Percentiles rank a stretch among this genome's conserved stretches.
These are phyloP conservation scores for Gambelia wislizenii DNA, from an alignment of 2,797 vertebrate species.

Conservation along the genomic window DNA sequence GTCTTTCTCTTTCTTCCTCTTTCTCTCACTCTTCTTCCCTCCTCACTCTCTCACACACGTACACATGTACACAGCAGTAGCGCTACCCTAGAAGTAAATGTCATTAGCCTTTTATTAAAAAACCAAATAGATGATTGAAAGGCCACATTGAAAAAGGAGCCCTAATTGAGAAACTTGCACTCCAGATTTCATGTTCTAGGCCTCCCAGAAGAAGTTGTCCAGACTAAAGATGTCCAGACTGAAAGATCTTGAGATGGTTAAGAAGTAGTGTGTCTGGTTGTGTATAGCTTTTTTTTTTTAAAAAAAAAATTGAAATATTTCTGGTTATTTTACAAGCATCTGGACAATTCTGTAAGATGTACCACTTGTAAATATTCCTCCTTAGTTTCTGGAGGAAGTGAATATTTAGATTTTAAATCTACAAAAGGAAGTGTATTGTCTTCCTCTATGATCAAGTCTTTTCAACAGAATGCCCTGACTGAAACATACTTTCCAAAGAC, in stretches of 20 bases:
- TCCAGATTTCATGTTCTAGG: background rate
- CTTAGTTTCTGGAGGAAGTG: constrained; percentile 26
- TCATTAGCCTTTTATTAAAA: background rate
- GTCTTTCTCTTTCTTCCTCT: too few relatives aligned
- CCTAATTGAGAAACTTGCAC: background rate
- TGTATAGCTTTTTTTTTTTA: background rate
- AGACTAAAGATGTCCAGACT: too few relatives aligned
- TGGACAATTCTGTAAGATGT: constrained; percentile 4
- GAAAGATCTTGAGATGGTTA: background rate
- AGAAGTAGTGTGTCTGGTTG: background rate
- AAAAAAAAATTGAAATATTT: constrained; percentile 15
- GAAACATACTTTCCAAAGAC: background rate
- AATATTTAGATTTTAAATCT: constrained; percentile 14
- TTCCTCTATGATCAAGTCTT: constrained; percentile 2
- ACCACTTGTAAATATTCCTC: background rate
- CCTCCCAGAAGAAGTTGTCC: background rate
- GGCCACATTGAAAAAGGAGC: background rate
- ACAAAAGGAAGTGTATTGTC: background rate
- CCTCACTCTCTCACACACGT: background rate
- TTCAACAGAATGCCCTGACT: background rate
- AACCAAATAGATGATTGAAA: background rate
- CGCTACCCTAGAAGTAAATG: background rate
- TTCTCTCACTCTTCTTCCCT: too few relatives aligned
- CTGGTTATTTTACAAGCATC: constrained; percentile 26
- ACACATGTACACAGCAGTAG: background rate